Conservation (phyloP, 2,113 vertebrate species). For the Dasyurus viverrinus region DNA sequence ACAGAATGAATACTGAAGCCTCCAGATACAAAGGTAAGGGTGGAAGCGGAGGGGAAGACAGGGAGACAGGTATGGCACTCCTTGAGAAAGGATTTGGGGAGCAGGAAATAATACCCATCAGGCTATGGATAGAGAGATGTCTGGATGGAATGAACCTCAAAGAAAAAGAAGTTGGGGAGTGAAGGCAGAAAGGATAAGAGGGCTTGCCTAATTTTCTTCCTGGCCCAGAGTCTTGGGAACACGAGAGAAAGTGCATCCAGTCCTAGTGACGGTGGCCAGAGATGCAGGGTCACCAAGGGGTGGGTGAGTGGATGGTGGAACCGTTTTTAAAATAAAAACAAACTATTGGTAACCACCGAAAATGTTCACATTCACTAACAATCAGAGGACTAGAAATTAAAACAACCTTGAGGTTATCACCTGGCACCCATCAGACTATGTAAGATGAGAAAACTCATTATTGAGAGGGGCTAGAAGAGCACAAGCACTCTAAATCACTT, state of each 20-base stretch:
- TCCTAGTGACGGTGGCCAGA: neutral
- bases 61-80: neutral
- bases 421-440: neutral
- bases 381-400: neutral
- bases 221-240: neutral
- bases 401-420: neutral
- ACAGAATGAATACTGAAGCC: neutral
- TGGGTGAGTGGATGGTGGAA: neutral
- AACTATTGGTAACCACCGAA: neutral
- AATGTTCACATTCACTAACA: neutral
- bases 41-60: neutral
- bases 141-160: neutral
- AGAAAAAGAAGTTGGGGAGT: neutral
- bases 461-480: neutral
- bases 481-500: neutral
- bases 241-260: neutral
- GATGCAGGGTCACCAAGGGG: neutral
- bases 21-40: neutral
- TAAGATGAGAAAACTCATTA: neutral
- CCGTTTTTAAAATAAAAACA: neutral
- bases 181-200: neutral
- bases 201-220: neutral
- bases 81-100: neutral
- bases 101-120: neutral
- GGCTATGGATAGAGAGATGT: neutral